These are phyloP conservation scores for Atrichornis clamosus DNA, from an alignment of 2,113 vertebrate genomes.

Conservation along the genomic window DNA sequence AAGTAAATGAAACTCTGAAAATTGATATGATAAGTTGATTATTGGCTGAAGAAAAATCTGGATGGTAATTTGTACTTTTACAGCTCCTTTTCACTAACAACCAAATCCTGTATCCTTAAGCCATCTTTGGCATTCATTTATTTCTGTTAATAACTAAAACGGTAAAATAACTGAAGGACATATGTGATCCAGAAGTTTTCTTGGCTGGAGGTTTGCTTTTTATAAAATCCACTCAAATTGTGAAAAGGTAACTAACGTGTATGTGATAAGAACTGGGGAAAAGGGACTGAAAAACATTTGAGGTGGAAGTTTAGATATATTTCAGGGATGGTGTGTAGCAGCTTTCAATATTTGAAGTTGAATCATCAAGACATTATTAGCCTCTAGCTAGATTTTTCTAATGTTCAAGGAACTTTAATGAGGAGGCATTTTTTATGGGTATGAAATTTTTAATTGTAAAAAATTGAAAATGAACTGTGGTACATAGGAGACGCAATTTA, in stretches of 20 bases:
- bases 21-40: not conserved
- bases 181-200: not conserved
- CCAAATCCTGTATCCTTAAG: not conserved
- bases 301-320: not conserved
- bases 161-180: not conserved
- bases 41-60: not conserved
- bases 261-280: not conserved
- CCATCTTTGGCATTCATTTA: not conserved
- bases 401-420: not conserved
- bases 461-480: not conserved
- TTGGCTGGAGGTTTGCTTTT: not conserved
- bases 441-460: not conserved
- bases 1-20: not conserved
- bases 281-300: not conserved
- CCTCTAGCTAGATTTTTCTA: not conserved
- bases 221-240: not conserved
- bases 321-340: not conserved
- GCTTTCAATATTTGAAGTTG: not conserved
- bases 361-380: not conserved
- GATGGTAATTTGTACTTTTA: not conserved
- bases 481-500: not conserved
- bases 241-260: not conserved
- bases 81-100: not conserved
- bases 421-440: not conserved
- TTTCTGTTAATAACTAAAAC: not conserved